Evolutionary conservation across 2,113 vertebrate species (phyloP), one percentile per base, ranked within the genome.

Genomic region (Hippocampus zosterae): DNA sequence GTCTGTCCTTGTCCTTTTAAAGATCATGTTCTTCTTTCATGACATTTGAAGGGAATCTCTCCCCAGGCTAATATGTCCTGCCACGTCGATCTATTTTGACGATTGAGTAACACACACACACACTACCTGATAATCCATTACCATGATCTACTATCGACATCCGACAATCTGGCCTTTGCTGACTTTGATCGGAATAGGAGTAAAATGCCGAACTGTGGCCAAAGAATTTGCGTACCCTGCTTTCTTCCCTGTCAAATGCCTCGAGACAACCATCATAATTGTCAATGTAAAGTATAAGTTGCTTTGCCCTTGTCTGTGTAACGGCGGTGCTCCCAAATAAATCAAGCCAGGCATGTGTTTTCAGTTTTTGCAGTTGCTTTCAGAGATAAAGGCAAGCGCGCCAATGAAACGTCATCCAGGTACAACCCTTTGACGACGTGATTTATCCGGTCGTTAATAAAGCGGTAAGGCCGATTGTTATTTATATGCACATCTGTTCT

Each of bases 401-500:
- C 42, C 60, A 37, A 67, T 76, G 69, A 72, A 77, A 84, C 74
- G 74, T 40, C 73, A 69, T 74, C 69, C 65, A 74, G 81, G 72
- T 75, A 69, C 71, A 78, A 77, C 73, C 53, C 59, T 41, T 68
- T 68, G 18, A n/a, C 37, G 33, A 37, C 62, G 52, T 81, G 79
- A 89, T 87, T 73, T 70, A 88, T 84, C 64, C 44, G 5, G 82
- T 74, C 72, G 76, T 71, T 67, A 55, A 78, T 77, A 74, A 65
- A 25, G 66, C 56, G 69, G 61, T 70, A 65, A 18, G 72, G 65
- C 83, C 48, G 59, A 27, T 33, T 73, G 10, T 18, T 65, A 67
- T 80, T 82, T 65, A 55, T 86, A 57, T 5, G 23, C 25, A 15
- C 55, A 57, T 25, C 52, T 55, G 52, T 55, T 55, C 2, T 55